Evolutionary conservation across 2,888 invertebrate species (phyloP), one percentile per base, ranked within the genome.

Genomic region (Lasioglossum leucozonium): DNA sequence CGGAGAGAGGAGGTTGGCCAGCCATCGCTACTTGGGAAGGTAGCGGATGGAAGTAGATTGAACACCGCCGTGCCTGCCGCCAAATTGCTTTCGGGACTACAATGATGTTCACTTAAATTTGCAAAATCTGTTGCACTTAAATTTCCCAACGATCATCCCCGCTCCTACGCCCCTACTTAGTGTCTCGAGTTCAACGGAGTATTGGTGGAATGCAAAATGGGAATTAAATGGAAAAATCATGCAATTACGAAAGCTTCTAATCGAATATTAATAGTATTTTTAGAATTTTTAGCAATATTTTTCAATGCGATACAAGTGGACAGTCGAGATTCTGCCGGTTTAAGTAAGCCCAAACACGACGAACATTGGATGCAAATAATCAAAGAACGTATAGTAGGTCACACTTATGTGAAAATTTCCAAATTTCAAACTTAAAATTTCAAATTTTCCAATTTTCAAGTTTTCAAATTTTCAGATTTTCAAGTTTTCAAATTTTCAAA

Each of bases 11-110:
- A 67, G 67, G 40, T 67, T 67, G 67, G 74, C 67, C 51, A 62
- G 71, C 72, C 65, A 26, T 62, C 72, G 47, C 76, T 72, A 75
- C 79, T 79, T 75, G 62, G 67, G 72, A 67, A 30, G 77, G 79
- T 58, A 34, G 72, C 71, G 55, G 74, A 75, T 34, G 37, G 65
- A 79, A 87, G 91, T 91, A 91, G 93, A 93, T 92, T 93, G 93
- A 92, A 91, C 92, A 90, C 34, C 65, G 87, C 11, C 88, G 89
- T 88, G 89, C 89, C 62, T 88, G 89, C 86, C 85, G 89, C 90
- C 91, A 93, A 94, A 94, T 94, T 93, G 93, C 92, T 93, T 93
- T 93, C 92, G 91, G 91, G 91, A 93, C 90, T 51, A 51, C 51
- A n/a, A 22, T 3, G 10, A 22, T 51, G n/a, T 51, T 51, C 51